These are phyloP conservation scores for Anticlea derivata DNA, from an alignment of 2,888 invertebrate species.

Conservation along the genomic window DNA sequence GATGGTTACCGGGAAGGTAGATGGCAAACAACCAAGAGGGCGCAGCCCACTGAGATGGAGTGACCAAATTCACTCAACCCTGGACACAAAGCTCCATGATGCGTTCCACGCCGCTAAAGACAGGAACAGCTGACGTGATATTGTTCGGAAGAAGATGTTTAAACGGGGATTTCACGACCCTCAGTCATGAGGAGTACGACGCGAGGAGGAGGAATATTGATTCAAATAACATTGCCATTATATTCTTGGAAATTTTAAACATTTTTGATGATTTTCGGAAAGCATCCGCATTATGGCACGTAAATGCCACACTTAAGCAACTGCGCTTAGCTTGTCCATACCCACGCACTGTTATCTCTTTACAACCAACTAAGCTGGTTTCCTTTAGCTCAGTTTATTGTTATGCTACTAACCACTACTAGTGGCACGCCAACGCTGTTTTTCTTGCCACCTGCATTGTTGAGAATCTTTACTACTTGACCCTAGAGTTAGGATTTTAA, in stretches of 20 bases:
- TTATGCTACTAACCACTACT: conserved; percentile 73
- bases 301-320: conserved; percentile 75
- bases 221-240: background rate
- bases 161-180: too few species aligned
- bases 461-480: background rate
- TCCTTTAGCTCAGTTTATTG: conserved; percentile 75
- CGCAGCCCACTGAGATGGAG: too few species aligned
- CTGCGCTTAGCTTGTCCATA: conserved; percentile 61
- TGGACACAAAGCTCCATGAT: too few species aligned
- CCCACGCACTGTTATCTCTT: conserved; percentile 79
- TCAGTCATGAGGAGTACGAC: too few species aligned
- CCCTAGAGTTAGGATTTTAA: background rate
- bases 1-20: too few species aligned
- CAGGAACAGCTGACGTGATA: too few species aligned
- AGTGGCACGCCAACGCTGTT: conserved; percentile 67
- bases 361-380: conserved; percentile 70
- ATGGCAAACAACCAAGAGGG: too few species aligned
- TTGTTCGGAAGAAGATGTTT: too few species aligned
- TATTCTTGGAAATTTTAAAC: conserved; percentile 5
- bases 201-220: too few species aligned
- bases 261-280: conserved; percentile 21
- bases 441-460: conserved; percentile 67
- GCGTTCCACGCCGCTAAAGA: too few species aligned
- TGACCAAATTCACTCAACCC: too few species aligned
- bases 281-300: conserved; percentile 57